Conservation (phyloP, 2,797 vertebrate species). For the Arctocebus calabarensis region DNA sequence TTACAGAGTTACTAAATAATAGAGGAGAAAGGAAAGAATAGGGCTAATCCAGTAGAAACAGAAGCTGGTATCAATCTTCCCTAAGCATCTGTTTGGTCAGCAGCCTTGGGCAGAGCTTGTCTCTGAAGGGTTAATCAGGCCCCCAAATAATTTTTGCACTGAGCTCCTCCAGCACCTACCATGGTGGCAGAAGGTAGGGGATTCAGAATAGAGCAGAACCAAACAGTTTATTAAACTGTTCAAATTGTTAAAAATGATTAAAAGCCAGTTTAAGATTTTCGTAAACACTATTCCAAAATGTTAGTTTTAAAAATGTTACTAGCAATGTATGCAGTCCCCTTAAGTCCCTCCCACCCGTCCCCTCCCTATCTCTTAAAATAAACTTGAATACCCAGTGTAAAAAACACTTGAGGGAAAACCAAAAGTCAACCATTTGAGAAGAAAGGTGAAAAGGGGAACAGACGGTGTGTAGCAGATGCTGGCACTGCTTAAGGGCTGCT, state of each 20-base stretch:
- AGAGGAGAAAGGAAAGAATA: conserved; percentile 33
- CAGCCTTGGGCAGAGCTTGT: conserved; percentile 65
- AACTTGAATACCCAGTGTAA: conserved; percentile 79
- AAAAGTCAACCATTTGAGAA: conserved; percentile 78
- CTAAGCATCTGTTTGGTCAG: conserved; percentile 69
- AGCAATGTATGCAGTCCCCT: conserved; percentile 76
- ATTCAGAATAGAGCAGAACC: conserved; percentile 76
- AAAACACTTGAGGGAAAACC: conserved; percentile 83
- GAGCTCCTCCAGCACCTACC: conserved; percentile 73
- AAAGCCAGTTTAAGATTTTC: conserved; percentile 85
- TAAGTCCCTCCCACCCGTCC: conserved; percentile 64
- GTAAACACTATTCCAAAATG: conserved; percentile 87
- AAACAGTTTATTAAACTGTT: conserved; percentile 78
- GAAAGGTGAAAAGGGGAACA: conserved; percentile 81
- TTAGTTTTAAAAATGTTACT: conserved; percentile 85
- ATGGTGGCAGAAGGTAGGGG: conserved; percentile 61
- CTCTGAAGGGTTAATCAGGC: conserved; percentile 43
- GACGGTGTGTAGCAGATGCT: conserved; percentile 70
- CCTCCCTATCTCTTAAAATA: conserved; percentile 69
- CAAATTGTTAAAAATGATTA: conserved; percentile 82
- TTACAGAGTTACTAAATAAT: conserved; percentile 69
- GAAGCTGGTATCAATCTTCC: conserved; percentile 50
- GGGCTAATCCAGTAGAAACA: conserved; percentile 66
- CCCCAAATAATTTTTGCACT: conserved; percentile 71
- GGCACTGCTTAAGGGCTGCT: conserved; percentile 71